Conservation (phyloP, 92 coral and sea anemone species). For the Palythoa grandiflora region DNA sequence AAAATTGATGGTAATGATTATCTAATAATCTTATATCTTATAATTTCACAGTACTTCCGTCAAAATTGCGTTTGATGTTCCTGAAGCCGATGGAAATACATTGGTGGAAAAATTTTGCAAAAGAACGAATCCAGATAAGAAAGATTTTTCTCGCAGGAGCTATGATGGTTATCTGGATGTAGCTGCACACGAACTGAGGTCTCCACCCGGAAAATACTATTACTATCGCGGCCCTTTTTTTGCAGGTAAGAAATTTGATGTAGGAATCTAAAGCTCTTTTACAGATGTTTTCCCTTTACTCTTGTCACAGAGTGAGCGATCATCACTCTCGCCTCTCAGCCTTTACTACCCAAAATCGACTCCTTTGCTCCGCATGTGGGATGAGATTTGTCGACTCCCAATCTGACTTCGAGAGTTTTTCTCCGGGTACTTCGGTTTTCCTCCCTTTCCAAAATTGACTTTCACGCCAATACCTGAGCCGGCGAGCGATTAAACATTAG, state of each 20-base stretch:
- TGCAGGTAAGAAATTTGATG: not conserved
- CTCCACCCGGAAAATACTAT: conserved; percentile 3
- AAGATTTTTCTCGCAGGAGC: conserved; percentile 4
- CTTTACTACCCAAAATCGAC: no score
- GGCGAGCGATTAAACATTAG: no score
- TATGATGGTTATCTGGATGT: conserved; percentile 32
- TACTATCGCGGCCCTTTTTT: not conserved
- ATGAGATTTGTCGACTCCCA: no score
- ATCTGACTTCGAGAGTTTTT: no score
- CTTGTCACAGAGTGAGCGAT: no score
- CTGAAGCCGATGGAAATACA: conserved; percentile 15
- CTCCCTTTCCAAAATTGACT: no score
- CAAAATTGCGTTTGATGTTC: not conserved
- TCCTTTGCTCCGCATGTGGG: no score
- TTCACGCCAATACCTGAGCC: no score
- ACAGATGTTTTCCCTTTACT: no score
- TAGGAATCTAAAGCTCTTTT: not conserved
- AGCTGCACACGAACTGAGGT: not conserved
- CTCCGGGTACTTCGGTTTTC: no score
- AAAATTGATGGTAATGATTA: no score
- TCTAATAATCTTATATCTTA: not conserved
- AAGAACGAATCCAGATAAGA: conserved; percentile 1
- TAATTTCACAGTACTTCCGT: not conserved
- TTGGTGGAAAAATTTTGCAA: conserved; percentile 2
- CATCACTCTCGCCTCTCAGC: no score